Conservation (phyloP, 2,888 invertebrate species). For the Xylophagus ater region DNA sequence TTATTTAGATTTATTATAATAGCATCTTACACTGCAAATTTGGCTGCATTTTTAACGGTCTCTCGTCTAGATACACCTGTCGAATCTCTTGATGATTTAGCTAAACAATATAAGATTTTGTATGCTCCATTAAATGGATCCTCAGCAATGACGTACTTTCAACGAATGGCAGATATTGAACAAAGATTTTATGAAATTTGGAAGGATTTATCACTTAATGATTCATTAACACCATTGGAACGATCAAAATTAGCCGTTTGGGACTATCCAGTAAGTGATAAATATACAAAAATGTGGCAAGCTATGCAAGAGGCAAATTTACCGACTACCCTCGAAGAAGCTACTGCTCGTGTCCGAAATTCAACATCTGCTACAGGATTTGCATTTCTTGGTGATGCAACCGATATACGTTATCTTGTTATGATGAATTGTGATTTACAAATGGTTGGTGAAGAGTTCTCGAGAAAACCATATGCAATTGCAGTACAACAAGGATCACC, state of each 20-base stretch:
- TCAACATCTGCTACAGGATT: constrained; percentile 70
- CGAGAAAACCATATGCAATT: constrained; percentile 92
- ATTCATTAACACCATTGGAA: constrained; percentile 79
- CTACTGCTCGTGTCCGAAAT: constrained; percentile 59
- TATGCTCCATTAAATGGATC: constrained; percentile 87
- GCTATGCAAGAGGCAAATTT: constrained; percentile 79
- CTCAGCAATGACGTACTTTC: constrained; percentile 85
- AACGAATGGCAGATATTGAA: constrained; percentile 93
- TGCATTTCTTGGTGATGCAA: constrained; percentile 90
- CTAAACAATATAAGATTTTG: constrained; percentile 91
- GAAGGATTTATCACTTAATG: constrained; percentile 96
- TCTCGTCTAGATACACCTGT: constrained; percentile 87
- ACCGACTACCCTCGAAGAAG: constrained; percentile 68
- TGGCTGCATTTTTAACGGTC: constrained; percentile 93
- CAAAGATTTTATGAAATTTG: constrained; percentile 94
- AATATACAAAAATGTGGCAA: constrained; percentile 98
- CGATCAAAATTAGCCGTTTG: constrained; percentile 91
- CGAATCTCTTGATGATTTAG: constrained; percentile 85
- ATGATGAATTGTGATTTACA: constrained; percentile 56
- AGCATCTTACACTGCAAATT: constrained; percentile 95
- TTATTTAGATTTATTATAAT: constrained; percentile 86
- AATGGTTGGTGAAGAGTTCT: constrained; percentile 93
- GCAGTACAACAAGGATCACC: constrained; percentile 95
- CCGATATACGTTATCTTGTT: constrained; percentile 59
- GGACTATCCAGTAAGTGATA: constrained; percentile 98